Percentiles rank a stretch among this genome's conserved stretches.
phyloP scores from a whole-genome alignment of 2,888 invertebrate species.

The Cyclophora punctaria region DNA sequence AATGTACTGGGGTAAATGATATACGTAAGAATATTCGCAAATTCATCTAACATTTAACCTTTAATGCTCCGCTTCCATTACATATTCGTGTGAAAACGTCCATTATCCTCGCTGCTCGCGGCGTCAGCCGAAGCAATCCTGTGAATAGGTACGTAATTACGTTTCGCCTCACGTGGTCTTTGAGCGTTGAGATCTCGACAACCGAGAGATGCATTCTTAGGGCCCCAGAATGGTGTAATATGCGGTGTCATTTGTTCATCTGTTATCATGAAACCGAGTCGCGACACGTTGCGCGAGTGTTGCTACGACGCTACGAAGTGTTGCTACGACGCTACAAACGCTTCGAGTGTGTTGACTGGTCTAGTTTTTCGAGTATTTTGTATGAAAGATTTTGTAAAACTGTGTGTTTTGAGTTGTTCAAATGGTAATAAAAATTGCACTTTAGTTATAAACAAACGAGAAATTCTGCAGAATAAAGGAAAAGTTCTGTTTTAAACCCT shows the following conservation, averaged over 20 bases:
- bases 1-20: too few relatives aligned
- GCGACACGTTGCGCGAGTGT: not conserved
- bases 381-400: not conserved
- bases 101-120: too few relatives aligned
- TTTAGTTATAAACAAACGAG: not conserved
- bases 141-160: slow-evolving; percentile 5
- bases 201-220: slow-evolving; percentile 6
- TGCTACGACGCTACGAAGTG: not conserved
- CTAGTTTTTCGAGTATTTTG: not conserved
- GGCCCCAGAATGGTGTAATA: slow-evolving; percentile 4
- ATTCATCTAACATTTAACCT: too few relatives aligned
- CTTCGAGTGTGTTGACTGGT: not conserved
- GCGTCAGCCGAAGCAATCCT: too few relatives aligned
- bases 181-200: not conserved
- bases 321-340: not conserved
- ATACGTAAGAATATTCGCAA: too few relatives aligned
- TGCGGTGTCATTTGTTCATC: not conserved
- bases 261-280: not conserved
- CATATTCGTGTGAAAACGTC: too few relatives aligned
- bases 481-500: not conserved
- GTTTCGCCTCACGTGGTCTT: slow-evolving; percentile 6
- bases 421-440: not conserved
- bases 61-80: too few relatives aligned
- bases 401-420: not conserved
- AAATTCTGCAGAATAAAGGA: not conserved